Evolutionary conservation across 2,888 invertebrate genomes (phyloP).

Genomic region (Automeris io): DNA sequence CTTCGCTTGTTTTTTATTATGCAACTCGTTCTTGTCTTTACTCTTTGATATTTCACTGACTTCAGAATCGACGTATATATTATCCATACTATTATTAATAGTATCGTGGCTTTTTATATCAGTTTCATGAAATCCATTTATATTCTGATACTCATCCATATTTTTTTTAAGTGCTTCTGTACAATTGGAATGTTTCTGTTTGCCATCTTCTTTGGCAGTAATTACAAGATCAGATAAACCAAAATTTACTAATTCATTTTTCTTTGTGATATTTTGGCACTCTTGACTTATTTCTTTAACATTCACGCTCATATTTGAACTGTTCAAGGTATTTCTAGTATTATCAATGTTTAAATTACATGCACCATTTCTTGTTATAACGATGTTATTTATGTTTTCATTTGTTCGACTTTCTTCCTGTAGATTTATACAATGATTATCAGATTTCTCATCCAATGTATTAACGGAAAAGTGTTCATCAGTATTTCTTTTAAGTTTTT

Average conservation of each 20-base stretch:
- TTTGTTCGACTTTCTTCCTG: too few species aligned
- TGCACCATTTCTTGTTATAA: too few species aligned
- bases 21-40: neutral
- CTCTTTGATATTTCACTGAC: neutral
- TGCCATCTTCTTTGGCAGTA: neutral
- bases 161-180: conserved; percentile 6
- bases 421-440: too few species aligned
- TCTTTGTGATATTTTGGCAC: too few species aligned
- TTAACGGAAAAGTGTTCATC: neutral
- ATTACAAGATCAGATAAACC: neutral
- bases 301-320: too few species aligned
- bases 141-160: neutral
- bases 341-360: too few species aligned
- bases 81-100: conserved; percentile 2
- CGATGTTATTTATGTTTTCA: too few species aligned
- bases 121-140: conserved; percentile 1
- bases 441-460: neutral
- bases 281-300: too few species aligned
- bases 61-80: neutral
- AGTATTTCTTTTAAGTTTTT: neutral
- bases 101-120: neutral
- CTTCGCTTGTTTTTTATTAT: neutral
- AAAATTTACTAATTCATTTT: neutral
- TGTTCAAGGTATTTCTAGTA: too few species aligned
- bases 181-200: neutral